A percentile compares a stretch with the other conserved stretches of the same genome.
phyloP scores from a whole-genome alignment of 2,797 vertebrate species.

The Lacerta agilis region DNA sequence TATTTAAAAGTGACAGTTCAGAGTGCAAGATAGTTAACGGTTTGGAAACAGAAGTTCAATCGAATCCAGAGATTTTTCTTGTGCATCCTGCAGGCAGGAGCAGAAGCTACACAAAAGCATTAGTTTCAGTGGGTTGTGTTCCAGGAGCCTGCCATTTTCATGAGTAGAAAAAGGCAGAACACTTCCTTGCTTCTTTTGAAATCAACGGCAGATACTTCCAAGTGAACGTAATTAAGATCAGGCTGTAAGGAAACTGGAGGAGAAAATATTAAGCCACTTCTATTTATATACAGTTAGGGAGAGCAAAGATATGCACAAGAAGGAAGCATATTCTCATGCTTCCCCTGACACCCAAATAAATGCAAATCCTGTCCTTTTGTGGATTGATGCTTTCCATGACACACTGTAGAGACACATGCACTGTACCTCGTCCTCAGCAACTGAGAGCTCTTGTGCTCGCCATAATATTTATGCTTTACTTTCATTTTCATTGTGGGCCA shows the following conservation, averaged over 20 bases:
- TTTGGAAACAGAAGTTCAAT: background rate
- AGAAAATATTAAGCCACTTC: background rate
- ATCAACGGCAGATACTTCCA: background rate
- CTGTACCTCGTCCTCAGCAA: slow-evolving; percentile 47
- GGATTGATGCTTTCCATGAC: slow-evolving; percentile 62
- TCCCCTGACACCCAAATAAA: background rate
- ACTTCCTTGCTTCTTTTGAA: background rate
- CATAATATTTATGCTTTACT: slow-evolving; percentile 60
- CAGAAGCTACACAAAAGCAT: background rate
- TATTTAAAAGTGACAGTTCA: background rate
- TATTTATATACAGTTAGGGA: background rate
- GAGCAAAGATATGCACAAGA: background rate
- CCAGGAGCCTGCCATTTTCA: background rate
- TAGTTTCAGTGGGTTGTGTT: background rate
- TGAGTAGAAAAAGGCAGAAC: background rate
- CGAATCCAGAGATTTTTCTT: background rate
- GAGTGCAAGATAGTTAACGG: background rate
- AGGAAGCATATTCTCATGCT: background rate
- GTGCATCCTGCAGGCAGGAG: background rate
- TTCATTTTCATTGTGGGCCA: slow-evolving; percentile 27
- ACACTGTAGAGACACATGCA: slow-evolving; percentile 51
- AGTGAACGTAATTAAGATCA: background rate
- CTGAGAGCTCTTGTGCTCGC: slow-evolving; percentile 51
- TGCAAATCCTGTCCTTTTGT: background rate
- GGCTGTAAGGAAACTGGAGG: background rate